Evolutionary conservation across 2,113 vertebrate species (phyloP).

Genomic region (Zapus hudsonius): DNA sequence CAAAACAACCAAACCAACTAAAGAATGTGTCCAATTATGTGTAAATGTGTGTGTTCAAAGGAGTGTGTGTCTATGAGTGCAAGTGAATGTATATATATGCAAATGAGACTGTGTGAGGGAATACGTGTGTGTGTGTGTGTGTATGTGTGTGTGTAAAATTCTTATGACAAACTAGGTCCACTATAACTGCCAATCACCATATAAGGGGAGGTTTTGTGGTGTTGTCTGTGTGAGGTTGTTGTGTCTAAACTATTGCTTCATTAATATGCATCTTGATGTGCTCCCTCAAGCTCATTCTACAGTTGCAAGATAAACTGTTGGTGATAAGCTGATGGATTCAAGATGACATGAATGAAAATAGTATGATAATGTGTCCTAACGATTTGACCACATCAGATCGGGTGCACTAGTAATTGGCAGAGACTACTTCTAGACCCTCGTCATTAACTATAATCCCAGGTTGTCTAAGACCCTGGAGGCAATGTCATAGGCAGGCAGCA

Average conservation of each 20-base stretch:
- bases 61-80: not conserved
- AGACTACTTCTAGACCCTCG: not conserved
- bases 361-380: not conserved
- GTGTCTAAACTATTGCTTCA: not conserved
- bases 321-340: not conserved
- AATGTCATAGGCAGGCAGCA: not conserved
- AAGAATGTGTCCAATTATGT: too few relatives aligned
- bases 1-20: not conserved
- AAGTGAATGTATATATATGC: not conserved
- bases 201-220: not conserved
- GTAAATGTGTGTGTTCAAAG: not conserved
- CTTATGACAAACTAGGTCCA: not conserved
- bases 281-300: not conserved
- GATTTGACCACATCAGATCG: not conserved
- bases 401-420: not conserved
- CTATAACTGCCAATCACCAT: not conserved
- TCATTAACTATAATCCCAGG: not conserved
- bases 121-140: not conserved
- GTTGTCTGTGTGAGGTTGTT: not conserved
- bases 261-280: not conserved
- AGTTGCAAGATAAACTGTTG: slow-evolving; percentile 35
- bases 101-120: not conserved
- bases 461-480: not conserved
- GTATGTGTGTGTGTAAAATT: not conserved
- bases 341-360: not conserved